phyloP scores from a whole-genome alignment of 2,797 vertebrate species.

The Sebastes matsubarae region DNA sequence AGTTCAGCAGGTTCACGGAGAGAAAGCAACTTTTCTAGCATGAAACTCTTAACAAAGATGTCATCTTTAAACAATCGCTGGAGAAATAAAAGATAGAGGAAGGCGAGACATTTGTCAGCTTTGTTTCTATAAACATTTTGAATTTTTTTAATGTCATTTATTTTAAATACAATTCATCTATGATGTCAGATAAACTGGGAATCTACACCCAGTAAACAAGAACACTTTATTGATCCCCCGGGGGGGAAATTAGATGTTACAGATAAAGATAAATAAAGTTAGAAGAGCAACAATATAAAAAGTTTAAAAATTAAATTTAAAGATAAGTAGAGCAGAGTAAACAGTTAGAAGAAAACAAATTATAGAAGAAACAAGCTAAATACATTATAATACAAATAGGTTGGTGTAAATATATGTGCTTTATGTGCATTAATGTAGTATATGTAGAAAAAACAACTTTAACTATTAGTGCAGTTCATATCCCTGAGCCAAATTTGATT shows the following conservation, averaged over 20 bases:
- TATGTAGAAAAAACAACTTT: no score
- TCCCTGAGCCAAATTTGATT: no score
- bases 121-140: not conserved
- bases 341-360: not conserved
- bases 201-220: not conserved
- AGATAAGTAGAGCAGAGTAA: not conserved
- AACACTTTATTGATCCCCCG: no score
- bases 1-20: conserved; percentile 36
- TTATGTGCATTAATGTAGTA: not conserved
- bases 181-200: not conserved
- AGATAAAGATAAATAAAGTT: not conserved
- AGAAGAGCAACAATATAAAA: no score
- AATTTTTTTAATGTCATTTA: not conserved
- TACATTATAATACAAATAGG: not conserved
- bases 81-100: not conserved
- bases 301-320: not conserved
- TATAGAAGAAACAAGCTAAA: not conserved
- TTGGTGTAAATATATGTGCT: not conserved
- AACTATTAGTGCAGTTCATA: not conserved
- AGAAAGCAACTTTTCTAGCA: conserved; percentile 12
- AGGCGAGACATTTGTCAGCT: not conserved
- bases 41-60: conserved; percentile 41
- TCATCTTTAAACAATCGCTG: conserved; percentile 36
- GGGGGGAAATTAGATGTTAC: not conserved
- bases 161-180: not conserved